phyloP scores from a whole-genome alignment of 53 echinoderm and acorn worm species.

The Holothuria scabra region DNA sequence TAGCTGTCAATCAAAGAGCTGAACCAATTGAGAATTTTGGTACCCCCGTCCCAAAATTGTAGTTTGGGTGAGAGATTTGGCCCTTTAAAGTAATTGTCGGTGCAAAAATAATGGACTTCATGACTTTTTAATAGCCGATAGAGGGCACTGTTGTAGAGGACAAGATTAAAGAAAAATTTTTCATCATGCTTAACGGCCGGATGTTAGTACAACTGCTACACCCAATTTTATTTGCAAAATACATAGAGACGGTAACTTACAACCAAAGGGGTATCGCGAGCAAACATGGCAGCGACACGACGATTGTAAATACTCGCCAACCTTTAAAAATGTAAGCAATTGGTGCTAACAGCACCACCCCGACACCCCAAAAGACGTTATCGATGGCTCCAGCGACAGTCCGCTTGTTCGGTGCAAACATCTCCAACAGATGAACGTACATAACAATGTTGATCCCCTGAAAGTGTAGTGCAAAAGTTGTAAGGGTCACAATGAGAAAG shows the following conservation, averaged over 20 bases:
- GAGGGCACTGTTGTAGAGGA: neutral
- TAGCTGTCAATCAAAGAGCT: too few relatives aligned
- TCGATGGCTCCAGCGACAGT: slow-evolving; percentile 73
- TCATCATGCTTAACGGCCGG: too few relatives aligned
- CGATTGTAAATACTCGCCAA: slow-evolving; percentile 76
- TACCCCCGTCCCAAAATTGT: too few relatives aligned
- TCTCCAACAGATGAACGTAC: slow-evolving; percentile 77
- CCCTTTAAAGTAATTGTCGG: too few relatives aligned
- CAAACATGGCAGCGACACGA: slow-evolving; percentile 71
- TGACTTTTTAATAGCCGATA: too few relatives aligned
- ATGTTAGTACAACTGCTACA: too few relatives aligned
- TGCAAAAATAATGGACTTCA: too few relatives aligned
- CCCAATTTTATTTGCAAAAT: too few relatives aligned
- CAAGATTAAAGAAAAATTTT: neutral
- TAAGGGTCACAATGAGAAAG: neutral
- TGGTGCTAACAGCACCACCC: slow-evolving; percentile 70
- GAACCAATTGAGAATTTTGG: too few relatives aligned
- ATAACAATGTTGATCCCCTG: slow-evolving; percentile 78
- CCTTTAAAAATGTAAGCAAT: slow-evolving; percentile 72
- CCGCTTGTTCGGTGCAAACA: slow-evolving; percentile 79
- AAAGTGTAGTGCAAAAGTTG: neutral
- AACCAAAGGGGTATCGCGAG: slow-evolving; percentile 60
- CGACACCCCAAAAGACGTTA: slow-evolving; percentile 81
- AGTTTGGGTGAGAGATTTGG: too few relatives aligned
- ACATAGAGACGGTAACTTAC: slow-evolving; percentile 45